Evolutionary conservation across 2,113 vertebrate genomes (phyloP).

Genomic region (Notothenia rossii): DNA sequence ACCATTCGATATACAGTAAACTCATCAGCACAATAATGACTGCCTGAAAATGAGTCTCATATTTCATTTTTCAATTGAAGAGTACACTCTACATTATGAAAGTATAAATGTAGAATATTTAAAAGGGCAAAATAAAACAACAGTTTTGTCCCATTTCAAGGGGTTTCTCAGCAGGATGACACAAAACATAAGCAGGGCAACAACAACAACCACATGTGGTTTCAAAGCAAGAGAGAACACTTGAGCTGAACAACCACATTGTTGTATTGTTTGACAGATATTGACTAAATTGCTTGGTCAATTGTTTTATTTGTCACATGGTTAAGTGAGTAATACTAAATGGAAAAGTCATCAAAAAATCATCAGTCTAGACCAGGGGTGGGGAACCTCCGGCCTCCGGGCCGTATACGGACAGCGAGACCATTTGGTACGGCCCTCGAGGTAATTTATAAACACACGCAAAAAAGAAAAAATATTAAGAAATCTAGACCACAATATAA

Average conservation of each 20-base stretch:
- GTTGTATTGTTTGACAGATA: conserved; percentile 28
- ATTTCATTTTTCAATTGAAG: conserved; percentile 34
- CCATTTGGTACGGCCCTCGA: no score
- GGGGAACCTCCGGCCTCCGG: no score
- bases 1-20: conserved; percentile 32
- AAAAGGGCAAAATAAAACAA: conserved; percentile 25
- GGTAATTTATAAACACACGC: no score
- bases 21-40: conserved; percentile 43
- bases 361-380: not conserved
- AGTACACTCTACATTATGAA: conserved; percentile 45
- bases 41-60: conserved; percentile 24
- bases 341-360: not conserved
- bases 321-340: conserved; percentile 9
- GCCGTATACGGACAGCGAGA: no score
- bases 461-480: no score
- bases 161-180: conserved; percentile 38
- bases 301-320: conserved; percentile 15
- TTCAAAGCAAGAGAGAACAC: conserved; percentile 25
- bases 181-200: conserved; percentile 22
- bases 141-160: conserved; percentile 34
- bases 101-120: conserved; percentile 29
- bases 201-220: conserved; percentile 18
- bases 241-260: conserved; percentile 31
- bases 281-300: conserved; percentile 28
- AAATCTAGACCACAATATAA: no score